Evolutionary conservation across 2,888 invertebrate species (phyloP), one percentile per base, ranked within the genome.

Genomic region (Apamea epomidion): DNA sequence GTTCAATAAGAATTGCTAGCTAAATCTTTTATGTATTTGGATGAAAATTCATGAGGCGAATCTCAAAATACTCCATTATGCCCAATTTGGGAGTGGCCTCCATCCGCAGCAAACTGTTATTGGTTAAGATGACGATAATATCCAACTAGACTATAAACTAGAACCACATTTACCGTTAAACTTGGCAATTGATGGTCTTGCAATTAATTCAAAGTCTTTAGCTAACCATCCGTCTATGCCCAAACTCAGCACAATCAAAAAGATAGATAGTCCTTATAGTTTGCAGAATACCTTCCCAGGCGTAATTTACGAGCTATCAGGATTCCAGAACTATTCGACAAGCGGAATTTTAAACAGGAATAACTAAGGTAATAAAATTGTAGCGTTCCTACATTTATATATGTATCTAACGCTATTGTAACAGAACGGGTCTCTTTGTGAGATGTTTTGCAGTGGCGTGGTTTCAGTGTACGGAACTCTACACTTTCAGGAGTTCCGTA

Each of bases 191-290:
- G 62, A 76, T 86, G 65, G 67, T 48, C 62, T 45, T 67, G 75
- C 80, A 80, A 86, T 87, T 80, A 85, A 83, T 82, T 81, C 78
- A 68, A 81, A 78, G 80, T 83, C 82, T 79, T 84, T 81, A 83
- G 74, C 80, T 83, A 62, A 75, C 84, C 86, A 86, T 88, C 81
- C 77, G 76, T 86, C 88, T 84, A 79, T 80, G 79, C 84, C 79
- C 75, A 78, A 87, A 88, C 81, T 89, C 69, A 74, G 82, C 78
- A 72, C 85, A 82, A 87, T 84, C 65, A 74, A 84, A 84, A 82
- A 86, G 80, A 88, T 82, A 83, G 79, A 87, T 89, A 81, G 81
- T 72, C 83, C 68, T 74, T n/a, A n/a, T n/a, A 90, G 82, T 87
- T 84, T 78, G 81, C 65, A 54, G 79, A 84, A 88, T 85, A 82